phyloP scores from a whole-genome alignment of 37 sponge, comb jelly and placozoan species.

The Beroe forskalii region DNA sequence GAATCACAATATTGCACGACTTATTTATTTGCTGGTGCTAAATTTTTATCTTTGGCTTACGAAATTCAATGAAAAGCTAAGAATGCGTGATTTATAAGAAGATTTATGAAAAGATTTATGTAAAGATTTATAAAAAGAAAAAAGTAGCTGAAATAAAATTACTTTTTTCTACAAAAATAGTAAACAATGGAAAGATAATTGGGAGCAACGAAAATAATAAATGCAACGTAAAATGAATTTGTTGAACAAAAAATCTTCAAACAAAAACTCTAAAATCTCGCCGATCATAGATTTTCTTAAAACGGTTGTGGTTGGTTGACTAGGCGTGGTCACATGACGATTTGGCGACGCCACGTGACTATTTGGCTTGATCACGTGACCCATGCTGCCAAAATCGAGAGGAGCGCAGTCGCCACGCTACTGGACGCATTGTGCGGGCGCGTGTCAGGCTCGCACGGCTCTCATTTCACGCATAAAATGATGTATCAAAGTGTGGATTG shows the following conservation, averaged over 20 bases:
- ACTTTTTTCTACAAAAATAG: too few species aligned
- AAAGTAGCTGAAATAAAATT: too few species aligned
- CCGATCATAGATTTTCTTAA: neutral
- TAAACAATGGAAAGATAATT: neutral
- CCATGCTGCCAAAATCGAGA: neutral
- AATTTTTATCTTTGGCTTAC: too few species aligned
- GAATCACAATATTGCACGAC: too few species aligned
- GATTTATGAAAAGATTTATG: too few species aligned
- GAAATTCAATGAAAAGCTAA: too few species aligned
- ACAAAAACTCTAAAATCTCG: neutral
- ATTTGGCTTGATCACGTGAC: neutral
- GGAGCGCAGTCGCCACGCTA: neutral
- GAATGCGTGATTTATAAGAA: too few species aligned
- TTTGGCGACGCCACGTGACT: neutral
- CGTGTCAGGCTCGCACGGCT: neutral
- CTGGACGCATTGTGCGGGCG: too few species aligned
- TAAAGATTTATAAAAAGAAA: too few species aligned
- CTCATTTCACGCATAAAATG: neutral
- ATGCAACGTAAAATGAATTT: neutral
- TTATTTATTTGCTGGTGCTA: too few species aligned
- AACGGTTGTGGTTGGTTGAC: neutral
- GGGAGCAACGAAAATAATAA: neutral
- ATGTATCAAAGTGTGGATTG: neutral
- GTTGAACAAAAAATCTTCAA: neutral
- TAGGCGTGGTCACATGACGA: neutral